These are phyloP conservation scores for Hermodice carunculata DNA, from an alignment of 2,888 invertebrate genomes.

Conservation along the genomic window DNA sequence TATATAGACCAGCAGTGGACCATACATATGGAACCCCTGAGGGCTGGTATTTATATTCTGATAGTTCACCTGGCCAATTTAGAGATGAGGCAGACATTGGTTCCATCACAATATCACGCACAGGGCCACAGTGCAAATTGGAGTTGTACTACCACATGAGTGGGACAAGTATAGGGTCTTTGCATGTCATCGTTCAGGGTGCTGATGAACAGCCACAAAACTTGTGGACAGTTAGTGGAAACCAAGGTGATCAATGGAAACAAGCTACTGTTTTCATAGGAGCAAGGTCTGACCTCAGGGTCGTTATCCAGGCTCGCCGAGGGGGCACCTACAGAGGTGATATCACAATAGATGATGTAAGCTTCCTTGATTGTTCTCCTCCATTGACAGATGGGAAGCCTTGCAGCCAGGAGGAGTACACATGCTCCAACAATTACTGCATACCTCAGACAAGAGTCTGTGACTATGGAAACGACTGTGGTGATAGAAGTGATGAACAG, in stretches of 20 bases:
- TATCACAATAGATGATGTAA: slow-evolving; percentile 56
- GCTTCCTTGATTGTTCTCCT: slow-evolving; percentile 55
- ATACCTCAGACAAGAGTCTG: slow-evolving; percentile 47
- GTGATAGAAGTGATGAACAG: slow-evolving; percentile 7
- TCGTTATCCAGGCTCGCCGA: slow-evolving; percentile 48
- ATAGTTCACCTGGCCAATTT: slow-evolving; percentile 48
- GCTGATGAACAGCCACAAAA: background rate
- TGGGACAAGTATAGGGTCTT: slow-evolving; percentile 22
- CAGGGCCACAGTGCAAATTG: slow-evolving; percentile 52
- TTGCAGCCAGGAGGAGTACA: slow-evolving; percentile 25
- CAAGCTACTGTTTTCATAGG: slow-evolving; percentile 49
- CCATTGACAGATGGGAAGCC: background rate
- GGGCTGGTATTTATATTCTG: slow-evolving; percentile 52
- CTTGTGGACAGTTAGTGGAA: slow-evolving; percentile 29
- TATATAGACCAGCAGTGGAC: slow-evolving; percentile 12
- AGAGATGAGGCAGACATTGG: slow-evolving; percentile 15
- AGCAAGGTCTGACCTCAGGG: slow-evolving; percentile 36
- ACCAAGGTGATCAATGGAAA: slow-evolving; percentile 45
- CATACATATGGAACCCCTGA: slow-evolving; percentile 12
- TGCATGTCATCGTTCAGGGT: slow-evolving; percentile 21
- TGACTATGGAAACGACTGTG: slow-evolving; percentile 43
- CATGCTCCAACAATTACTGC: slow-evolving; percentile 53
- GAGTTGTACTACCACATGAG: slow-evolving; percentile 36
- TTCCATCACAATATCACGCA: slow-evolving; percentile 26
- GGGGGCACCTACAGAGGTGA: slow-evolving; percentile 43